phyloP scores from a whole-genome alignment of 2,888 invertebrate species.

The Drosophila maculinotata region DNA sequence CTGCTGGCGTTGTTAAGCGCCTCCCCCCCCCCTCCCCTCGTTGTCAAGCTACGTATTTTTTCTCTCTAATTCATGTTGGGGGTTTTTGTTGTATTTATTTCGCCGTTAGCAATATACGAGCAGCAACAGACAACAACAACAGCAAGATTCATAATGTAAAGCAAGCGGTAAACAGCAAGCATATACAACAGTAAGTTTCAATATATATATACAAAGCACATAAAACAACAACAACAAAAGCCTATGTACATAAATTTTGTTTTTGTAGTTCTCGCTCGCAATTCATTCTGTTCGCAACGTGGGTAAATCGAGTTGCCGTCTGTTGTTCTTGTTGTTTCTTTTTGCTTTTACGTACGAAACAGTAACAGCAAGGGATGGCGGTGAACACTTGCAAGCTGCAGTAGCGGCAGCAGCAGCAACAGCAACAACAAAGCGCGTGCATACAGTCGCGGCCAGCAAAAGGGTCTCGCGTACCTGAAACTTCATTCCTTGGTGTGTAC shows the following conservation, averaged over 20 bases:
- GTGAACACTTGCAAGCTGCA: slow-evolving; percentile 47
- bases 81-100: slow-evolving; percentile 23
- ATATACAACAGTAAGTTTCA: slow-evolving; percentile 35
- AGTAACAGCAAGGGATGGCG: slow-evolving; percentile 8
- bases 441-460: slow-evolving; percentile 49
- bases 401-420: slow-evolving; percentile 1
- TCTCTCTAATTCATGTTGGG: slow-evolving; percentile 21
- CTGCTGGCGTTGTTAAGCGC: slow-evolving; percentile 29
- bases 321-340: slow-evolving; percentile 29
- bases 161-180: slow-evolving; percentile 34
- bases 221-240: slow-evolving; percentile 5
- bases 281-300: slow-evolving; percentile 44
- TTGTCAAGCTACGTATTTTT: slow-evolving; percentile 24
- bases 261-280: slow-evolving; percentile 20
- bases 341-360: slow-evolving; percentile 23
- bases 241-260: background rate
- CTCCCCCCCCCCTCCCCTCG: slow-evolving; percentile 5
- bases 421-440: slow-evolving; percentile 21
- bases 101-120: slow-evolving; percentile 33
- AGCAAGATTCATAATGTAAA: slow-evolving; percentile 20
- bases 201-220: slow-evolving; percentile 1
- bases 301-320: slow-evolving; percentile 38
- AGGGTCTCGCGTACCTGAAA: slow-evolving; percentile 19
- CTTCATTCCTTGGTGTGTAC: slow-evolving; percentile 10
- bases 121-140: slow-evolving; percentile 21